Base-by-base conservation (phyloP, 2,888 invertebrate species). In the Bhutanitis thaidina region DNA sequence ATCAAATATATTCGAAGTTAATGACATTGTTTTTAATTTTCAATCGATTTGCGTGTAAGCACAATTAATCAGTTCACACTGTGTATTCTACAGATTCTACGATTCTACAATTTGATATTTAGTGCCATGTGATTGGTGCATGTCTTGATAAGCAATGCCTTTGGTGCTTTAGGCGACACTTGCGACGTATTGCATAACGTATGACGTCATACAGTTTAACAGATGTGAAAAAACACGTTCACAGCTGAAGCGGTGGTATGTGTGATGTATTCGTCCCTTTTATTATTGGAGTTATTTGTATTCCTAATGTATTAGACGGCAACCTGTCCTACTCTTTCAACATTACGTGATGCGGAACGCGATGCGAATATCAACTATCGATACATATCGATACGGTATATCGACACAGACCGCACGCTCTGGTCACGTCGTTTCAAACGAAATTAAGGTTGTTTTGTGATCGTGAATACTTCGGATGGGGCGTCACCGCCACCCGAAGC, bases 101-200 rank as follows among this genome's bases (percentile, higher is more conserved):
- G 12, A 20, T 25, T 3, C 10, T 38, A 3, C 4, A 16, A 20
- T 16, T 34, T 7, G n/a, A 12, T 34, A n/a, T 12, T 34, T n/a
- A 3, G 20, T 39, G 12, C 30, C 43, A 25, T 38, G 27, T 27
- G 20, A 20, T 27, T 27, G 27, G 27, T 27, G 27, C 27, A 43
- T 49, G 43, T 43, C 46, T 35, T 27, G 15, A 30, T 48, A 39
- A 49, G 38, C 49, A 32, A 38, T 44, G 49, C 49, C 49, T 49
- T 49, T 38, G 30, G n/a, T 44, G 49, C 49, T 43, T 49, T 49
- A 36, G 30, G n/a, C 30, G 13, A 8, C 8, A 8, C 27, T 4
- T 5, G 27, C 8, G 27, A 27, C 8, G 7, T 8, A 1, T 27
- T 27, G 7, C 2, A 20, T 20, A 5, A 27, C 1, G 5, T 5